Evolutionary conservation across 2,113 vertebrate species (phyloP).

Genomic region (Buteo buteo): DNA sequence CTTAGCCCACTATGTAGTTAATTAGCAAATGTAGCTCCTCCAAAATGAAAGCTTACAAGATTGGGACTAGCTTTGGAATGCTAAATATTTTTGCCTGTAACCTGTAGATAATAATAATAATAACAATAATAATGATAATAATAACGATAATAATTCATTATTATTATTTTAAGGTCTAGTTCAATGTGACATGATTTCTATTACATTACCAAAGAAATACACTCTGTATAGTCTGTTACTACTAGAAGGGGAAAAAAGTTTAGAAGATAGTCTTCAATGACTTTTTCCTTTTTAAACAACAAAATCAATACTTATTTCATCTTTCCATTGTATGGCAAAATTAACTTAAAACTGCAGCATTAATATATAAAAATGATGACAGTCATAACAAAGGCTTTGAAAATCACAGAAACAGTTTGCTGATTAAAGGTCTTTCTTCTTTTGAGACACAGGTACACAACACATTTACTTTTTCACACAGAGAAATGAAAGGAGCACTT

Average conservation of each 20-base stretch:
- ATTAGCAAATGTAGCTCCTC: constrained; percentile 40
- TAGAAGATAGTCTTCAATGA: not conserved
- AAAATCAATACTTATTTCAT: not conserved
- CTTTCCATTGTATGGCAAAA: not conserved
- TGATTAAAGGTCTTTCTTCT: not conserved
- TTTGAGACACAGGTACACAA: not conserved
- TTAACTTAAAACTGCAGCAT: not conserved
- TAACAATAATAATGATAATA: not conserved
- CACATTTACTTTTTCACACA: not conserved
- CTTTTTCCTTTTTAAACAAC: not conserved
- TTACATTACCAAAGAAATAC: not conserved
- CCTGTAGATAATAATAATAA: not conserved
- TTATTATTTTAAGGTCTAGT: not conserved
- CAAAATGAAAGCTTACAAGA: constrained; percentile 51
- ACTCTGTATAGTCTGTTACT: not conserved
- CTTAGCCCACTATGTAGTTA: constrained; percentile 35
- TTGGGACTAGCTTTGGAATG: constrained; percentile 5
- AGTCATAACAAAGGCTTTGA: not conserved
- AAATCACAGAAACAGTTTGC: not conserved
- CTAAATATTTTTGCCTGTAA: not conserved
- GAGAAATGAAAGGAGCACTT: not conserved
- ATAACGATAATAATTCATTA: not conserved
- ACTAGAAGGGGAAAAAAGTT: not conserved
- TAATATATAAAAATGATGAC: not conserved
- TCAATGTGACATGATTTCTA: not conserved